A percentile compares a stretch with the other conserved stretches of the same genome.
phyloP scores from a whole-genome alignment of 1,140 invertebrate species.

The Musca domestica region DNA sequence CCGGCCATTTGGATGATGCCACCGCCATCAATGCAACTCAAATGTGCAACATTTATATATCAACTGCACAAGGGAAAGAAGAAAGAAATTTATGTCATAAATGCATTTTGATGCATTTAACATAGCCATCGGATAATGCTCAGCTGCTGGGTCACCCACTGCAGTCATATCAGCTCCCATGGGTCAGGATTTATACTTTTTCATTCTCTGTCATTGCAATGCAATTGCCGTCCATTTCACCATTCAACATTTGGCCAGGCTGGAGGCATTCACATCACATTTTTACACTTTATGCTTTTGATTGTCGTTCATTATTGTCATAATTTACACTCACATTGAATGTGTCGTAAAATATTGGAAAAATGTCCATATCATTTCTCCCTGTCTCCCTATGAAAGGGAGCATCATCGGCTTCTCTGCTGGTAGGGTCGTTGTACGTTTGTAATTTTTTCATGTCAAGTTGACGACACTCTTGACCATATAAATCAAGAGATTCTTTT shows the following conservation, averaged over 20 bases:
- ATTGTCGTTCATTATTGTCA: slow-evolving; percentile 21
- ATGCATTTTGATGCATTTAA: slow-evolving; percentile 21
- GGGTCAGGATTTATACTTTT: neutral
- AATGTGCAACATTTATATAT: neutral
- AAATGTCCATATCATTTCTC: slow-evolving; percentile 10
- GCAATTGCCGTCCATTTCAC: neutral
- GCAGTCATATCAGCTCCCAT: neutral
- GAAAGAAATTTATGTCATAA: slow-evolving; percentile 19
- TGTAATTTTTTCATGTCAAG: neutral
- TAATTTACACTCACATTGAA: slow-evolving; percentile 16
- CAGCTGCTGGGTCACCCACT: neutral
- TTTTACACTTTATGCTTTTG: slow-evolving; percentile 18
- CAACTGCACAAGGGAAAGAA: neutral
- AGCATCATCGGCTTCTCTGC: neutral
- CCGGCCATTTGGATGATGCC: too few species aligned
- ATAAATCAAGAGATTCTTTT: slow-evolving; percentile 23
- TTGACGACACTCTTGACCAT: slow-evolving; percentile 26
- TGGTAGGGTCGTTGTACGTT: neutral
- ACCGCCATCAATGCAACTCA: neutral
- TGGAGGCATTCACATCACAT: neutral
- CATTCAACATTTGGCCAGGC: neutral
- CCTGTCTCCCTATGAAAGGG: neutral
- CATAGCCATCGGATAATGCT: neutral
- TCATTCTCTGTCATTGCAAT: neutral
- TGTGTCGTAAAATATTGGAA: slow-evolving; percentile 16